phyloP scores from a whole-genome alignment of 2,113 vertebrate species.

The Chamaetylas fuelleborni region DNA sequence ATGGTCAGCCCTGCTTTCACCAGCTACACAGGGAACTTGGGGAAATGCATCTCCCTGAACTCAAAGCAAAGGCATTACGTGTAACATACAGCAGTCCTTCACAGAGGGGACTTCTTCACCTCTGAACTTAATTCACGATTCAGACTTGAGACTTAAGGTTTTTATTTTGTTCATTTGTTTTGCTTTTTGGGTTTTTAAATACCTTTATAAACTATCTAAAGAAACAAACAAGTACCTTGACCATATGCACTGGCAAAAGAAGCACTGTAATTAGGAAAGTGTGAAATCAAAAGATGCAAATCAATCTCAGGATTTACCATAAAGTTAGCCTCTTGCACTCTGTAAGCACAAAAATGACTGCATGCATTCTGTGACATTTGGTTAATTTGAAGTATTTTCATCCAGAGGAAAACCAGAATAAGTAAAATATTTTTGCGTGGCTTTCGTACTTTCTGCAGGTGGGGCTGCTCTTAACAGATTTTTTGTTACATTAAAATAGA shows the following conservation, averaged over 20 bases:
- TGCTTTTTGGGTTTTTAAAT: neutral
- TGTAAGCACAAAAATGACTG: neutral
- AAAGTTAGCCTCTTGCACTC: neutral
- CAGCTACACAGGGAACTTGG: neutral
- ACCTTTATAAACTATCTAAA: neutral
- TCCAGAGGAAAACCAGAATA: neutral
- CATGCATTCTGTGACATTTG: neutral
- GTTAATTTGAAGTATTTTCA: neutral
- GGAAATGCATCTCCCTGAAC: neutral
- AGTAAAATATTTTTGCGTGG: neutral
- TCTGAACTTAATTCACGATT: neutral
- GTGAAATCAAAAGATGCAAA: neutral
- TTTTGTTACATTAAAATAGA: neutral
- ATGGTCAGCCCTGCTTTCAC: rapidly evolving
- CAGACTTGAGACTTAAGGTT: neutral
- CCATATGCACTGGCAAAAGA: neutral
- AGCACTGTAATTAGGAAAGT: neutral
- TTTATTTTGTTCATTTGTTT: neutral
- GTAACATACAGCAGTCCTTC: neutral
- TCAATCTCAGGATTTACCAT: neutral
- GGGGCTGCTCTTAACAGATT: neutral
- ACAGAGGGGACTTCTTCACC: neutral
- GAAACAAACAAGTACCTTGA: neutral
- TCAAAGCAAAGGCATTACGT: neutral
- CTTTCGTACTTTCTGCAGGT: neutral